These are phyloP conservation scores for Cordilura impudica DNA, from an alignment of 2,888 invertebrate species.

Conservation along the genomic window DNA sequence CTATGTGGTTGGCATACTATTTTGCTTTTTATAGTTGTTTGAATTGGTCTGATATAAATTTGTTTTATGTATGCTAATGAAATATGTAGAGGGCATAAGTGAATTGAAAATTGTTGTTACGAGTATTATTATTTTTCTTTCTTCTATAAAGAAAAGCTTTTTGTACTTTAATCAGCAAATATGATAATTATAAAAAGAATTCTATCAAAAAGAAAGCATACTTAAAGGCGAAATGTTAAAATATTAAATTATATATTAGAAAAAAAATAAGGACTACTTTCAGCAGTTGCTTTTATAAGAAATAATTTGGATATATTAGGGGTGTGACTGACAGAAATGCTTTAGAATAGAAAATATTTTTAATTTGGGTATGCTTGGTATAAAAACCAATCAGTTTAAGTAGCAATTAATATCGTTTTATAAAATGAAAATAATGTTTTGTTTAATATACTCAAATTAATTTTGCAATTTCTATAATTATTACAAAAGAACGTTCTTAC, in stretches of 20 bases:
- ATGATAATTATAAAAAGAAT: constrained; percentile 50
- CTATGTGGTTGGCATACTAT: constrained; percentile 3
- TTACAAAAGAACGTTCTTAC: no score
- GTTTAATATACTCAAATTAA: no score
- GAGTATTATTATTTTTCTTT: neutral
- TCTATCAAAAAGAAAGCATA: constrained; percentile 6
- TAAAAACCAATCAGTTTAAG: no score
- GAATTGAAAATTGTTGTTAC: neutral
- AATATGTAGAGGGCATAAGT: constrained; percentile 21
- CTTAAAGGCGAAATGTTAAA: neutral
- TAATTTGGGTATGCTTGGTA: no score
- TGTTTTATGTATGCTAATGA: constrained; percentile 57
- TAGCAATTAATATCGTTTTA: no score
- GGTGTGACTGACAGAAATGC: neutral
- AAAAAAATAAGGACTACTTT: neutral
- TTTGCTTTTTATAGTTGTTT: constrained; percentile 47
- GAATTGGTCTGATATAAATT: constrained; percentile 54
- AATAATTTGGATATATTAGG: neutral
- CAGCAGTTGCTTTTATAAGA: neutral
- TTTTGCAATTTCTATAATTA: no score
- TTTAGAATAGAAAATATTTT: no score
- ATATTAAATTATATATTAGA: neutral
- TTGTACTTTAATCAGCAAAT: constrained; percentile 48
- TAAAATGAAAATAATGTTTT: no score
- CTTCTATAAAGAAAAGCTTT: neutral